Percentiles rank a stretch among this genome's conserved stretches.
These are phyloP conservation scores for Nezara viridula DNA, from an alignment of 2,888 invertebrate genomes.

Conservation along the genomic window DNA sequence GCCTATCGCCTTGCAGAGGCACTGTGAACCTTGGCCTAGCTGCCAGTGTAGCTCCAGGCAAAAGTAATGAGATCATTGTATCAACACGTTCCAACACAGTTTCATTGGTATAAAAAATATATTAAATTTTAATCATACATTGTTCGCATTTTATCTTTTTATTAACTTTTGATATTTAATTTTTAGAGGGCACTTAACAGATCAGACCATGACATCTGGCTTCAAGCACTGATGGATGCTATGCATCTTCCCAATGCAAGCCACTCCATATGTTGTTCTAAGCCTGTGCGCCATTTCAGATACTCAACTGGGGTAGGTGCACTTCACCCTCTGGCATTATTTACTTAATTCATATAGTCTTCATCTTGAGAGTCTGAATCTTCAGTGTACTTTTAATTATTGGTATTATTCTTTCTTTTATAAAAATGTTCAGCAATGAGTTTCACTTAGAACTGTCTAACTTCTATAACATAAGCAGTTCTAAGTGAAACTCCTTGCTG, in stretches of 20 bases:
- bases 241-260: conserved; percentile 67
- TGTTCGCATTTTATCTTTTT: background rate
- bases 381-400: no score
- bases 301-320: conserved; percentile 60
- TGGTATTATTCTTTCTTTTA: no score
- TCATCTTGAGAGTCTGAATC: background rate
- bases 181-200: conserved; percentile 71
- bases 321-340: no score
- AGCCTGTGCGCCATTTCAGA: conserved; percentile 64
- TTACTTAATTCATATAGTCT: background rate
- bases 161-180: background rate
- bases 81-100: conserved; percentile 70
- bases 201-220: conserved; percentile 72
- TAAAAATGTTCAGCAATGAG: no score
- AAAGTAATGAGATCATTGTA: conserved; percentile 69
- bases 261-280: conserved; percentile 62
- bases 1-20: conserved; percentile 72
- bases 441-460: no score
- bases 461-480: no score
- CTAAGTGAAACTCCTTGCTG: no score
- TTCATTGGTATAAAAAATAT: conserved; percentile 68
- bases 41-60: conserved; percentile 69
- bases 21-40: conserved; percentile 72
- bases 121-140: background rate
- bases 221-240: conserved; percentile 71